Percentiles rank a stretch among this genome's conserved stretches.
Evolutionary conservation across 92 coral and sea anemone species (phyloP).

Genomic region (Epizoanthus scotinus): DNA sequence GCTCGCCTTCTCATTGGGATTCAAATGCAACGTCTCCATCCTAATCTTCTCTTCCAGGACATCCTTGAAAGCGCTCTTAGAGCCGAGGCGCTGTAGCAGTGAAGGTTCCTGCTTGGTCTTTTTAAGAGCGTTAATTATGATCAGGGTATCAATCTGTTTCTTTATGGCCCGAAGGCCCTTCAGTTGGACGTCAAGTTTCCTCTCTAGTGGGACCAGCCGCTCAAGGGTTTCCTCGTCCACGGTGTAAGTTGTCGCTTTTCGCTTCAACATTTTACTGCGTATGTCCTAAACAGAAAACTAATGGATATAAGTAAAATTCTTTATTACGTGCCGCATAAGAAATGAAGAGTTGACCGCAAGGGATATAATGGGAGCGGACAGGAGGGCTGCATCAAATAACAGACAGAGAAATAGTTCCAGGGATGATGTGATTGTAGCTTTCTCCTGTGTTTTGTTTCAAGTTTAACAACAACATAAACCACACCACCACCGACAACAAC

Average conservation of each 20-base stretch:
- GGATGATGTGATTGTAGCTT: too few species aligned
- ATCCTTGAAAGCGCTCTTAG: constrained; percentile 79
- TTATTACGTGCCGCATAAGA: too few species aligned
- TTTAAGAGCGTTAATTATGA: constrained; percentile 1
- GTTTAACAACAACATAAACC: too few species aligned
- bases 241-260: constrained; percentile 65
- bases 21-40: constrained; percentile 56
- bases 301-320: background rate
- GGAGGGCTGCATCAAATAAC: too few species aligned
- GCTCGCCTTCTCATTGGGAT: constrained; percentile 26
- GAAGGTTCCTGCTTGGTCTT: constrained; percentile 45
- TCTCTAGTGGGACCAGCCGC: constrained; percentile 73
- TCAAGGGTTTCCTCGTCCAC: constrained; percentile 77
- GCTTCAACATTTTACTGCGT: constrained; percentile 59
- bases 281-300: constrained; percentile 40
- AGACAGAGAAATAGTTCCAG: too few species aligned
- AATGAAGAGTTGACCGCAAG: too few species aligned
- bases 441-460: too few species aligned
- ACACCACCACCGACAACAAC: too few species aligned
- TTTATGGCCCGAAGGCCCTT: constrained; percentile 65
- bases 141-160: background rate
- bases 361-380: too few species aligned
- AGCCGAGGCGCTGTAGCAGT: constrained; percentile 57
- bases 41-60: constrained; percentile 76
- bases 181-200: constrained; percentile 59